Conservation (phyloP, 2,888 invertebrate genomes). For the Incurvaria masculella region DNA sequence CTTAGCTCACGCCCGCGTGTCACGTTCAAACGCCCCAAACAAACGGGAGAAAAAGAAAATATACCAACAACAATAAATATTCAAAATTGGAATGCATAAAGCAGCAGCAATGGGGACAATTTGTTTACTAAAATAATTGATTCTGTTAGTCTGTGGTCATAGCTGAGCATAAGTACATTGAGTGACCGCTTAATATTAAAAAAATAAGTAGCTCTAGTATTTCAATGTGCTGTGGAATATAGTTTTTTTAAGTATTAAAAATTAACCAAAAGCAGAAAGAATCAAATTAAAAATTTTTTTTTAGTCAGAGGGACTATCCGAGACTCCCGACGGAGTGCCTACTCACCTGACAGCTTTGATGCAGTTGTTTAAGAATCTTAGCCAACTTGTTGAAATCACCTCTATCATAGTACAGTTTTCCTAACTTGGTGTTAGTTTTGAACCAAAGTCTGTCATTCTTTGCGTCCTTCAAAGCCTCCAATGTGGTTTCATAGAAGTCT, state of each 20-base stretch:
- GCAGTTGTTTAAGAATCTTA: conserved; percentile 95
- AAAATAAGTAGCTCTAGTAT: background rate
- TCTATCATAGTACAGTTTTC: conserved; percentile 96
- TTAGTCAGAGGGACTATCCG: too few relatives aligned
- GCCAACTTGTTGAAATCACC: conserved; percentile 92
- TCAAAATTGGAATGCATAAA: too few relatives aligned
- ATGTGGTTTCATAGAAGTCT: conserved; percentile 96
- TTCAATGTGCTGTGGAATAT: background rate
- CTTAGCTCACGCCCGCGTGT: background rate
- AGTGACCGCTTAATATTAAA: background rate
- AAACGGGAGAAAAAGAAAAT: too few relatives aligned
- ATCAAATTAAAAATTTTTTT: conserved; percentile 6
- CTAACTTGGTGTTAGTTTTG: conserved; percentile 98
- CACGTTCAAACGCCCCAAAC: too few relatives aligned
- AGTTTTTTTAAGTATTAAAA: too few relatives aligned
- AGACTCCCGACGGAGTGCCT: conserved; percentile 5
- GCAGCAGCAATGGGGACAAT: background rate
- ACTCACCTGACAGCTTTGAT: conserved; percentile 90
- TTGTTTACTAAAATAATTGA: background rate
- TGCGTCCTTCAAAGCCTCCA: conserved; percentile 94
- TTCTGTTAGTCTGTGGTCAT: conserved; percentile 1
- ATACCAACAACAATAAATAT: too few relatives aligned
- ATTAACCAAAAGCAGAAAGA: conserved; percentile 9
- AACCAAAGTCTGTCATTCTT: conserved; percentile 99
- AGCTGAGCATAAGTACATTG: too few relatives aligned